Percentiles rank a stretch among this genome's conserved stretches.
These are phyloP conservation scores for Lepisosteus oculatus DNA, from an alignment of 2,113 vertebrate species.

Conservation along the genomic window DNA sequence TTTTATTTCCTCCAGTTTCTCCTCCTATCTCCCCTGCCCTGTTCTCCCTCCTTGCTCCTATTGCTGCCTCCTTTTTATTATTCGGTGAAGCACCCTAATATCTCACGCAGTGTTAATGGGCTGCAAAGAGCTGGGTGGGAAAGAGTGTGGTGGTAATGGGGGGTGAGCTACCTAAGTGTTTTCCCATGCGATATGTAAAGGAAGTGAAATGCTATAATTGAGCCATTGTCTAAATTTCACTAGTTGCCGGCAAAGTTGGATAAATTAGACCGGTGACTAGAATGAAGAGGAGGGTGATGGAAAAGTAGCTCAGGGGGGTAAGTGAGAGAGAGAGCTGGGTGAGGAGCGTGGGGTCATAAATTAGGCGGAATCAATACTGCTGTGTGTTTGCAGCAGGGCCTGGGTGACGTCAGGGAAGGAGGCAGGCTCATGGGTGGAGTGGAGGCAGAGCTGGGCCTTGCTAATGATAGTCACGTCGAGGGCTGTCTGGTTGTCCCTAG, in stretches of 20 bases:
- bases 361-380: slow-evolving; percentile 82
- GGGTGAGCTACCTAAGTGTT: slow-evolving; percentile 55
- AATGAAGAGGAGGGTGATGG: slow-evolving; percentile 71
- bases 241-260: slow-evolving; percentile 70
- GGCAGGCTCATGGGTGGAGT: slow-evolving; percentile 70
- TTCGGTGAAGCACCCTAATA: slow-evolving; percentile 80
- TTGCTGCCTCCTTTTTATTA: slow-evolving; percentile 32
- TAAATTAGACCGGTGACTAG: slow-evolving; percentile 82
- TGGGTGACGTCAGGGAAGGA: slow-evolving; percentile 65
- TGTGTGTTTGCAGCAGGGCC: slow-evolving; percentile 71
- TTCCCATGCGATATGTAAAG: slow-evolving; percentile 73
- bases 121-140: slow-evolving; percentile 45
- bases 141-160: slow-evolving; percentile 15
- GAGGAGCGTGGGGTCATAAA: slow-evolving; percentile 69
- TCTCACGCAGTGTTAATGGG: slow-evolving; percentile 78
- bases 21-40: not conserved
- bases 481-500: slow-evolving; percentile 91
- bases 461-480: slow-evolving; percentile 95
- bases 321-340: slow-evolving; percentile 71
- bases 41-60: not conserved
- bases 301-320: slow-evolving; percentile 65
- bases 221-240: slow-evolving; percentile 82
- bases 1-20: slow-evolving; percentile 14
- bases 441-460: slow-evolving; percentile 67
- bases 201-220: slow-evolving; percentile 77